These are phyloP conservation scores for Hypena proboscidalis DNA, from an alignment of 2,888 invertebrate species.

Conservation along the genomic window DNA sequence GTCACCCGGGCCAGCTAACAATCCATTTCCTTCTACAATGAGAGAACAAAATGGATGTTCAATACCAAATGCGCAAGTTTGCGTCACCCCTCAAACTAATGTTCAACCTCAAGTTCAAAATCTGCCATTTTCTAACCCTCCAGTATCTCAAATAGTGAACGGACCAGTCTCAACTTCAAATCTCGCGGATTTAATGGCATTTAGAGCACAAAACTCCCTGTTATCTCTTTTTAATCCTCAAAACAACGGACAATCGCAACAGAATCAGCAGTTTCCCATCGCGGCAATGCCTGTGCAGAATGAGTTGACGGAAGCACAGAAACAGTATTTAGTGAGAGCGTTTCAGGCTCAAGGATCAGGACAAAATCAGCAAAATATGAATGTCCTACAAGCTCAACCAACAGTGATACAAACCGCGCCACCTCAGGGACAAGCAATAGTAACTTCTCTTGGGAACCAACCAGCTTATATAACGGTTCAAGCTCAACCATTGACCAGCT, in stretches of 20 bases:
- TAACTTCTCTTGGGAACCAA: conserved; percentile 34
- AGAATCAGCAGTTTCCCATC: conserved; percentile 29
- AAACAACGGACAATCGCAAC: conserved; percentile 25
- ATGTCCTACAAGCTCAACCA: conserved; percentile 18
- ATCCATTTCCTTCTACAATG: conserved; percentile 7
- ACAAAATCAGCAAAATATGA: conserved; percentile 24
- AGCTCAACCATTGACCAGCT: conserved; percentile 34
- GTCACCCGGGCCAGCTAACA: conserved; percentile 11
- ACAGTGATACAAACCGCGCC: conserved; percentile 5
- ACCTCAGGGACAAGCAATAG: conserved; percentile 28
- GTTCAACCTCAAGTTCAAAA: conserved; percentile 22
- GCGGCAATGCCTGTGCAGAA: conserved; percentile 22
- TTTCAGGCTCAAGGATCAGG: conserved; percentile 25
- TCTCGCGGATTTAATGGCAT: conserved; percentile 31
- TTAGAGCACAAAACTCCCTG: conserved; percentile 32
- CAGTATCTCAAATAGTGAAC: conserved; percentile 14
- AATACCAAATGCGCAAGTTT: conserved; percentile 18
- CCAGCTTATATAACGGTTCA: conserved; percentile 44
- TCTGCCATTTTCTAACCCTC: conserved; percentile 12
- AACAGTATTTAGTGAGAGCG: conserved; percentile 36
- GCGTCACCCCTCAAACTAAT: no score
- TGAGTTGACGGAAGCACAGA: conserved; percentile 36
- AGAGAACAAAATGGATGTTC: conserved; percentile 17
- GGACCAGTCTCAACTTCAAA: conserved; percentile 18
- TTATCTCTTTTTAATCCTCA: conserved; percentile 34